Percentiles rank a stretch among this genome's conserved stretches.
Conservation (phyloP, 2,113 vertebrate species). For the Corydoras maculifer region DNA sequence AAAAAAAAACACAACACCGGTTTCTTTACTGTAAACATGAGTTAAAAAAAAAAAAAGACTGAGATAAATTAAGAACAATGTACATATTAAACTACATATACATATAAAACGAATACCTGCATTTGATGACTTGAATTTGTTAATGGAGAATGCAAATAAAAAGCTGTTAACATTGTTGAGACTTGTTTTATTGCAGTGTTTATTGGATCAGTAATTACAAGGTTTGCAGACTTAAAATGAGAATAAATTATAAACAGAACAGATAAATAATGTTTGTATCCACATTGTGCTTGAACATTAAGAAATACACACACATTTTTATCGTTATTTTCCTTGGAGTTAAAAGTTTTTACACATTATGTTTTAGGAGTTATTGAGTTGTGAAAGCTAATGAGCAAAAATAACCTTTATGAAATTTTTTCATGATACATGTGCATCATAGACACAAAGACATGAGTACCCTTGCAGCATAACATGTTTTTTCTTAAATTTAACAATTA, state of each 20-base stretch:
- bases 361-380: too few relatives aligned
- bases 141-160: not conserved
- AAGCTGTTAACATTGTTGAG: not conserved
- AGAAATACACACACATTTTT: not conserved
- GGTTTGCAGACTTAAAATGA: not conserved
- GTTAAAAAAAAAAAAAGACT: too few relatives aligned
- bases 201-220: not conserved
- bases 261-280: not conserved
- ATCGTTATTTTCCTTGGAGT: not conserved
- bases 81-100: not conserved
- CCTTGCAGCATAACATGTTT: too few relatives aligned
- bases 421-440: too few relatives aligned
- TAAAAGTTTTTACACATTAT: not conserved
- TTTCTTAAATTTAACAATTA: too few relatives aligned
- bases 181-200: conserved; percentile 9
- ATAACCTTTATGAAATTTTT: not conserved
- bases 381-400: not conserved
- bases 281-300: not conserved
- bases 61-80: too few relatives aligned
- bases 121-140: not conserved
- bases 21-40: too few relatives aligned
- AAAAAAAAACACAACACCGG: too few relatives aligned
- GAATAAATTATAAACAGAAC: not conserved
- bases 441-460: too few relatives aligned
- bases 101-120: not conserved